phyloP scores from a whole-genome alignment of 2,888 invertebrate species.

The Noctuana brunneofusca region DNA sequence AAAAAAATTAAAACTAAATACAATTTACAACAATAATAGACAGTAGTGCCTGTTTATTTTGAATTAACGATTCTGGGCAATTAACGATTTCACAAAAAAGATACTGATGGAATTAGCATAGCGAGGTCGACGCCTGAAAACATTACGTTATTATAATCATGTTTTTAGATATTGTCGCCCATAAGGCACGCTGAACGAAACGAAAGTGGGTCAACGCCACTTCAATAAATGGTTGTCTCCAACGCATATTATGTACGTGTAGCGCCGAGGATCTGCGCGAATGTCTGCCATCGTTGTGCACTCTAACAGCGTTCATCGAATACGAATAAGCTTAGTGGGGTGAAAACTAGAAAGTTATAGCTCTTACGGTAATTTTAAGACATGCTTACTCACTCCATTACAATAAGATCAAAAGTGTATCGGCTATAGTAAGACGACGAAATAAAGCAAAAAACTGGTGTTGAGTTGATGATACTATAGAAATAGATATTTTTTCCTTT shows the following conservation, averaged over 20 bases:
- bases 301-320: slow-evolving; percentile 50
- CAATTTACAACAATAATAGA: no score
- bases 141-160: slow-evolving; percentile 7
- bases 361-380: slow-evolving; percentile 42
- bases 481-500: not conserved
- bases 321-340: slow-evolving; percentile 49
- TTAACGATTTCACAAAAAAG: slow-evolving; percentile 27
- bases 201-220: slow-evolving; percentile 56
- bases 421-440: slow-evolving; percentile 3
- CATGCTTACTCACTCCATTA: slow-evolving; percentile 41
- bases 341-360: slow-evolving; percentile 58
- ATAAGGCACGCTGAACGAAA: slow-evolving; percentile 42
- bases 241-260: slow-evolving; percentile 34
- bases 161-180: slow-evolving; percentile 38
- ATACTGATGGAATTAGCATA: slow-evolving; percentile 11
- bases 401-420: slow-evolving; percentile 32
- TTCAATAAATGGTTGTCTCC: slow-evolving; percentile 50
- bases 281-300: slow-evolving; percentile 47
- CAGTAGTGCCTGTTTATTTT: no score
- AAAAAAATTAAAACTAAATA: no score
- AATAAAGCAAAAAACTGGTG: slow-evolving; percentile 18
- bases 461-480: not conserved
- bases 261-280: slow-evolving; percentile 44
- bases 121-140: slow-evolving; percentile 28
- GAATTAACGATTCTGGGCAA: not conserved